Base-by-base conservation (phyloP, 1,140 invertebrate genomes). In the Probaryconus sp. region DNA sequence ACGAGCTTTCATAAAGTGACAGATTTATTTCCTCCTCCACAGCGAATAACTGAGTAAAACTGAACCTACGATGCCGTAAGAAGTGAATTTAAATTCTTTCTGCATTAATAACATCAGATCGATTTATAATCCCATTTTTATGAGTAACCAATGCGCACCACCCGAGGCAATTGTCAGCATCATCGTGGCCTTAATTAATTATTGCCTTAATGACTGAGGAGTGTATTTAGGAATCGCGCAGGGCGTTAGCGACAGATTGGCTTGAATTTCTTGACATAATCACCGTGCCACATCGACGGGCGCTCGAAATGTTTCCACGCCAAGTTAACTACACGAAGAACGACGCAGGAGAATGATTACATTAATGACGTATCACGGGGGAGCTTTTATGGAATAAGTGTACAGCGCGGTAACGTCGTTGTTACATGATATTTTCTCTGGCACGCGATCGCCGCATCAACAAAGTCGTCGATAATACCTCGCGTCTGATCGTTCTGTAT, bases 281-380 rank as follows among this genome's bases (percentile, higher is more conserved):
- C 40, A 28, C 26, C 43, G 16, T 38, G 14, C 18, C 35, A 38
- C 14, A 17, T 38, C 2, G 35, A 7, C 6, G 18, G 13, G 18
- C 18, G 18, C 3, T 14, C 18, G 13, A 17, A 38, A 20, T 11
- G 16, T 47, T 47, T 28, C 14, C 24, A 47, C n/a, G 43, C 3
- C 43, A 11, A 26, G 7, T 21, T 47, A 10, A 9, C 43, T 13
- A 1, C 24, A 4, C 9, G 21, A n/a, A 9, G 3, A 7, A 14
- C 11, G 24, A 47, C 26, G 11, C 10, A n/a, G n/a, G n/a, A 28
- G 43, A 47, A 21, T 26, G 43, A 47, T 47, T 47, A 47, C 43
- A 6, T 26, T 47, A 47, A 47, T 47, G 43, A 47, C 43, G 17
- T 47, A 47, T 47, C 43, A 30, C 10, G 43, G 20, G 43, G 43